Evolutionary conservation across 2,888 invertebrate species (phyloP).

Genomic region (Notodonta dromedarius): DNA sequence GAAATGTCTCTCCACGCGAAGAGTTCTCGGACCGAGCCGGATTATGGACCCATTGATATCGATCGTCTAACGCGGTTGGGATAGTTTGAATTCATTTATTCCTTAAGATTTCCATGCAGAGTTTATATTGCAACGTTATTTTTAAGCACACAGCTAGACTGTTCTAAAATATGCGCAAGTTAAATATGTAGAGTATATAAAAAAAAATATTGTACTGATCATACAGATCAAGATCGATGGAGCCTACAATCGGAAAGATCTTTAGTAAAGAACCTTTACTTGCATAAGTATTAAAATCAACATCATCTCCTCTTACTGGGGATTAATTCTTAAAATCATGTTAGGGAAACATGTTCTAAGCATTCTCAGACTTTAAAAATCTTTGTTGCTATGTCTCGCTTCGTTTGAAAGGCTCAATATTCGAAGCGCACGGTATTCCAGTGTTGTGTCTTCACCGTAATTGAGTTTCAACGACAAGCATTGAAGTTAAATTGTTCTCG

Average conservation of each 20-base stretch:
- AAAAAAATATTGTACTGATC: too few species aligned
- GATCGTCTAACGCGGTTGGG: not conserved
- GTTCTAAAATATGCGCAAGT: too few species aligned
- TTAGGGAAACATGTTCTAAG: not conserved
- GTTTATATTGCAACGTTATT: not conserved
- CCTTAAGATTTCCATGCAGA: not conserved
- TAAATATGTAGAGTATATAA: too few species aligned
- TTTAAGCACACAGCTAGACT: too few species aligned
- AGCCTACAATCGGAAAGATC: too few species aligned
- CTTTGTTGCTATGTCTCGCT: not conserved
- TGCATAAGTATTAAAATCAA: too few species aligned
- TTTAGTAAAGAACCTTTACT: too few species aligned
- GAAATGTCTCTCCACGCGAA: not conserved
- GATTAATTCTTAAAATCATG: too few species aligned
- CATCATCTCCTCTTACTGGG: too few species aligned
- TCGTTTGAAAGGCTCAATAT: not conserved
- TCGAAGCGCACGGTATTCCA: not conserved
- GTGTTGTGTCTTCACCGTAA: not conserved
- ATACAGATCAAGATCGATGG: too few species aligned
- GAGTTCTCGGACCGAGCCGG: not conserved
- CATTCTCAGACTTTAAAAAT: not conserved
- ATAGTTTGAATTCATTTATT: not conserved
- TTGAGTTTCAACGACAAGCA: conserved; percentile 1
- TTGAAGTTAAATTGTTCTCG: conserved; percentile 4
- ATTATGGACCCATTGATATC: not conserved